phyloP scores from a whole-genome alignment of 2,113 vertebrate genomes.

The Engraulis encrasicolus region DNA sequence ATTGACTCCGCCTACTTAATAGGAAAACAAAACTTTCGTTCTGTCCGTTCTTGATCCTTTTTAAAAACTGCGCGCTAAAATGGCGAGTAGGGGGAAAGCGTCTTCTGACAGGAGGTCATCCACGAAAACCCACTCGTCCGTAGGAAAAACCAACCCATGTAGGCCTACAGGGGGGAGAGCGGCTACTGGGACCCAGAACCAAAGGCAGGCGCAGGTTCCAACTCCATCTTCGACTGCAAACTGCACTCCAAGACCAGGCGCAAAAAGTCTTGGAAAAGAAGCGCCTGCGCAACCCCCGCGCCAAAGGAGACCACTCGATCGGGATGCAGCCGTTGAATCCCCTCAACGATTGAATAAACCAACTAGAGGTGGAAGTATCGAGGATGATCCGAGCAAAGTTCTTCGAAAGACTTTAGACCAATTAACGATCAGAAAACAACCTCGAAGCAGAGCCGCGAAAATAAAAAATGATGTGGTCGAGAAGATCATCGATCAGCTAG shows the following conservation, averaged over 20 bases:
- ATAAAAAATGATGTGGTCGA: constrained; percentile 46
- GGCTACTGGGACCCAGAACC: neutral
- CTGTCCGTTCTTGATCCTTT: too few relatives aligned
- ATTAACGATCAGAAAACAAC: neutral
- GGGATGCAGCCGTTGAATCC: neutral
- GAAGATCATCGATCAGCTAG: constrained; percentile 45
- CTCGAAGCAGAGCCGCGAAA: neutral
- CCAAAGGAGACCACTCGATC: too few relatives aligned
- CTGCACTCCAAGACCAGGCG: neutral
- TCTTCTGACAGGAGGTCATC: neutral
- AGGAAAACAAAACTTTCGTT: too few relatives aligned
- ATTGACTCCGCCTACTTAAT: too few relatives aligned
- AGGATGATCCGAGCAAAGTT: neutral
- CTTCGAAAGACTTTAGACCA: constrained; percentile 50
- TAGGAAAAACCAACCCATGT: neutral
- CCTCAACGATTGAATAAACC: too few relatives aligned
- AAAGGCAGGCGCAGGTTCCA: neutral
- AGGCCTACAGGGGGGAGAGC: neutral
- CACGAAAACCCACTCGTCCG: neutral
- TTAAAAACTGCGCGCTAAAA: too few relatives aligned
- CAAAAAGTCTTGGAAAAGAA: neutral
- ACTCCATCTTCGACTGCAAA: too few relatives aligned
- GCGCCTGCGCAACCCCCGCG: neutral
- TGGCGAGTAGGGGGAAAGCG: constrained; percentile 52
- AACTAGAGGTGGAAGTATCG: neutral